Evolutionary conservation across 2,113 vertebrate genomes (phyloP), one percentile per base, ranked within the genome.

Genomic region (Myotis davidii): DNA sequence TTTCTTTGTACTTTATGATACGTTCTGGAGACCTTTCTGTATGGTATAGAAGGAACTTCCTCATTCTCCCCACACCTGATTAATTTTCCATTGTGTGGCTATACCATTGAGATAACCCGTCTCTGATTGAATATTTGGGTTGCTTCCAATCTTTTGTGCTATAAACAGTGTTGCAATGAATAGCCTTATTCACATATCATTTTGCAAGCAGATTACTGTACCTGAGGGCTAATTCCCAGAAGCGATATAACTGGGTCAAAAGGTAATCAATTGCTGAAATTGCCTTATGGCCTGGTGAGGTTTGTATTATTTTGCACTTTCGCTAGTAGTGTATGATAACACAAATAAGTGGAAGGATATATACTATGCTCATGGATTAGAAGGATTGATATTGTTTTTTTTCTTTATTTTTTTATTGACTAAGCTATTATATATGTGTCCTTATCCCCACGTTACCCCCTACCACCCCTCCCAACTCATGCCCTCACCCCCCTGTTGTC

Each of bases 151-250:
- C 29, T 88, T 86, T 83, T 88, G 25, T 69, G 81, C 20, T 76
- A 27, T 37, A 93, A 72, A 42, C 29, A 64, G 10, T 20, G 23
- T 61, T 78, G 85, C 45, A 54, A 32, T 67, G 70, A 73, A n/a
- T 70, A 81, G 25, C 64, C 25, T 74, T 89, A 90, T 42, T 82
- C 67, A 59, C 14, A 61, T 34, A 20, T 29, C 16, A 45, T 79
- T 69, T 87, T 85, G 9, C 59, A 90, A 87, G 72, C 69, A 45
- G 70, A 52, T 64, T 65, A 7, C 3, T 39, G 4, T 39, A 52
- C 32, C 32, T 81, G 5, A 81, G 83, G 32, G 78, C 67, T 45
- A 37, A 90, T 95, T 97, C 77, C 50, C 82, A 76, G 76, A 90
- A 95, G 32, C 64, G 34, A 50, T 32, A 34, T 56, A 48, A 83